These are phyloP conservation scores for Aegypius monachus DNA, from an alignment of 2,113 vertebrate species.

Conservation along the genomic window DNA sequence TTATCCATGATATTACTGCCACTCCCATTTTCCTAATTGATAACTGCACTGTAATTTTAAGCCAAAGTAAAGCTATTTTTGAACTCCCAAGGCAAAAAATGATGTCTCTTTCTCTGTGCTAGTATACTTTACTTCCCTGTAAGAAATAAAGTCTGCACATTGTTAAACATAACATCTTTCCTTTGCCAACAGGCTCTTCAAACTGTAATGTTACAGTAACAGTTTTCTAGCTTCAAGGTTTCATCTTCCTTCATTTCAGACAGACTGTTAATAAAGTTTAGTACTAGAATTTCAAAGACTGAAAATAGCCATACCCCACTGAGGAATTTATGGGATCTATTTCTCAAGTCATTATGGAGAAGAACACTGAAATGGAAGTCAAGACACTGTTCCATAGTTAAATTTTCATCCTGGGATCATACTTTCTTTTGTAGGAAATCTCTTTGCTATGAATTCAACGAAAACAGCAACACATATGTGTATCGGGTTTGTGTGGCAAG, in stretches of 20 bases:
- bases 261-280: conserved; percentile 58
- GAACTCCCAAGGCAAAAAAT: not conserved
- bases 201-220: conserved; percentile 50
- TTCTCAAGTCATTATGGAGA: conserved; percentile 43
- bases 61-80: not conserved
- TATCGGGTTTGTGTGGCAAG: too few relatives aligned
- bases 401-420: conserved; percentile 44
- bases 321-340: conserved; percentile 37
- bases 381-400: conserved; percentile 46
- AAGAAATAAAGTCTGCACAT: not conserved
- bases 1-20: not conserved
- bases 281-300: conserved; percentile 62
- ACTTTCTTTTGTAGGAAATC: conserved; percentile 32
- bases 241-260: conserved; percentile 53
- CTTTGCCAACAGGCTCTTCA: not conserved
- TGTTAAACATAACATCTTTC: not conserved
- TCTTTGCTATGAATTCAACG: conserved; percentile 39
- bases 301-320: conserved; percentile 28
- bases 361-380: not conserved
- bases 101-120: not conserved
- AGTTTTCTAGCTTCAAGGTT: conserved; percentile 56
- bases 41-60: not conserved
- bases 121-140: not conserved
- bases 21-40: not conserved
- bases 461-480: not conserved